Percentiles rank a stretch among this genome's conserved stretches.
These are phyloP conservation scores for Cheirogaleus major DNA, from an alignment of 2,797 vertebrate species.

Conservation along the genomic window DNA sequence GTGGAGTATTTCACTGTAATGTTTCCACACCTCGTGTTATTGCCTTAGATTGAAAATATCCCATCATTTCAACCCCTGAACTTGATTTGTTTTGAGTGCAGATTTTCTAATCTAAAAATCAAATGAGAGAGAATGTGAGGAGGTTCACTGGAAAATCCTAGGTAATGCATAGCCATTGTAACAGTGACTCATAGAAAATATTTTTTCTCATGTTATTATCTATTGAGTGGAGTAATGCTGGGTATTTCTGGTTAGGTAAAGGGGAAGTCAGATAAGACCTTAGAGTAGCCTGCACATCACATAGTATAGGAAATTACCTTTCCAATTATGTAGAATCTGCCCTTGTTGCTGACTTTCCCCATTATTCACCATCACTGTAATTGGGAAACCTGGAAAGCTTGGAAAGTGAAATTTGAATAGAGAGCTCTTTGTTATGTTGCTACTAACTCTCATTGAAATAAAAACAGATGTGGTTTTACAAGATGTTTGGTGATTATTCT, in stretches of 20 bases:
- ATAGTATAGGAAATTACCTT: constrained; percentile 45
- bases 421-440: constrained; percentile 7
- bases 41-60: not conserved
- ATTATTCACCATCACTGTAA: constrained; percentile 31
- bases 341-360: not conserved
- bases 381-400: constrained; percentile 23
- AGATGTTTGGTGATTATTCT: constrained; percentile 1
- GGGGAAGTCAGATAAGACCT: constrained; percentile 40
- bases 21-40: not conserved
- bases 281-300: constrained; percentile 35
- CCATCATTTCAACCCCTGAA: not conserved
- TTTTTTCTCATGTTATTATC: constrained; percentile 37
- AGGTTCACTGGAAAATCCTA: not conserved
- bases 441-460: constrained; percentile 11
- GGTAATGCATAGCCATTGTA: not conserved
- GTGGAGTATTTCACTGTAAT: not conserved
- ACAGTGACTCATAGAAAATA: not conserved
- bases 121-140: not conserved
- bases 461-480: constrained; percentile 10
- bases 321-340: constrained; percentile 24
- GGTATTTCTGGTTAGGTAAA: constrained; percentile 37
- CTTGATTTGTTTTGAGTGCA: not conserved
- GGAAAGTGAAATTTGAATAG: constrained; percentile 24
- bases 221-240: not conserved
- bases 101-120: not conserved